These are phyloP conservation scores for Rhagonycha fulva DNA, from an alignment of 2,888 invertebrate genomes.

Conservation along the genomic window DNA sequence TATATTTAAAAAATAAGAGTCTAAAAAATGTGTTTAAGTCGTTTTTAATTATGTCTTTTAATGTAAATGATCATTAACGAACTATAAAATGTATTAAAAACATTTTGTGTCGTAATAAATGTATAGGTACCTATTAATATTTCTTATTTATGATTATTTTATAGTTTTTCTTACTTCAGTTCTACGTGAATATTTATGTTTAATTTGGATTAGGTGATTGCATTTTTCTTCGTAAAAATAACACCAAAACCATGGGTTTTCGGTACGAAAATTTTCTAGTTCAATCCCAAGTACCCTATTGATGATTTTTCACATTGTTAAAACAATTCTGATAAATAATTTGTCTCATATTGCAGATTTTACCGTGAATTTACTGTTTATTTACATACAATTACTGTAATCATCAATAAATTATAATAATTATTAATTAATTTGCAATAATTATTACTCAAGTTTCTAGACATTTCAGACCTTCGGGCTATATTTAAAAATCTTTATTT, in stretches of 20 bases:
- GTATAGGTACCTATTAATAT: no score
- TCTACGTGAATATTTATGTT: no score
- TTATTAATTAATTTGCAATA: not conserved
- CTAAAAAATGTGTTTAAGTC: not conserved
- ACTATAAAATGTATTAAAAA: not conserved
- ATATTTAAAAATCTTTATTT: not conserved
- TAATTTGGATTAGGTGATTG: no score
- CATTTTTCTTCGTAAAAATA: no score
- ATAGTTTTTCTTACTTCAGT: not conserved
- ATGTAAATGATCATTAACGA: not conserved
- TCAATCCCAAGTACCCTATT: no score
- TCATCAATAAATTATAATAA: not conserved
- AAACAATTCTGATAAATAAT: no score
- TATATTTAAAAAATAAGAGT: not conserved
- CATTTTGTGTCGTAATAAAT: not conserved
- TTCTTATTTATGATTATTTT: not conserved
- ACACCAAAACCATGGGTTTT: no score
- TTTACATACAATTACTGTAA: no score
- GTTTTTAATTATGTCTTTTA: not conserved
- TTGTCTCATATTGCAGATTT: no score
- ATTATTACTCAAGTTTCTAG: not conserved
- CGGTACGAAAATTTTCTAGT: no score
- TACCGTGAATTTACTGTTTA: no score
- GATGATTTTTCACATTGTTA: no score
- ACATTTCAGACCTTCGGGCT: not conserved